Base-by-base conservation (phyloP, 2,113 vertebrate genomes). In the Herpailurus yagouaroundi region DNA sequence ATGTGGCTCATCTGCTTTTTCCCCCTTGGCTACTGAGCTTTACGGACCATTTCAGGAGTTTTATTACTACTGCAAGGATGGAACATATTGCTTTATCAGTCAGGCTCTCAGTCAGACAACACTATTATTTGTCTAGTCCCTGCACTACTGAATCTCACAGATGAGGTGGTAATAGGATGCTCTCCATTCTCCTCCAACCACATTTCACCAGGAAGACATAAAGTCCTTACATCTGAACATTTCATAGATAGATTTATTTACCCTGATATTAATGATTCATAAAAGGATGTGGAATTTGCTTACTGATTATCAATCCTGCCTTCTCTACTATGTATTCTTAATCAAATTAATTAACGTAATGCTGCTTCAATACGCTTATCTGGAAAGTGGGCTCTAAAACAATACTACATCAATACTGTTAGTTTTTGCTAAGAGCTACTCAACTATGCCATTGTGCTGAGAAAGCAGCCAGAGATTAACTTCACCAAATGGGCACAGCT, bases 11-110 rank as follows among this genome's bases (percentile, higher is more conserved):
- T 93, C 63, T 71, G 57, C 96, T 96, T 98, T 89, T 92, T 50
- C 80, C 93, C 97, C 82, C 92, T 98, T 91, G 97, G 97, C 93
- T 97, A 96, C 66, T 38, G 21, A 97, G 87, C 33, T 98, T 97
- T 94, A 96, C 4, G 21, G 90, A 92, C 64, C 87, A n/a, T 97
- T 96, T 97, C 84, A 31, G 36, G 68, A 89, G 18, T 96, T 97
- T 98, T 96, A 97, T 97, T 92, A 79, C 80, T 63, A 71, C 50
- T 11, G 31, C 74, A 95, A 97, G 55, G 36, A 82, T 90, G 57
- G 74, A 95, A 74, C 80, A 95, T 97, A 95, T 60, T 97, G 86
- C 82, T 97, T 89, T 97, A 95, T 94, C 86, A 93, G 96, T 95
- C 94, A 91, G 21, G 38, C 71, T 96, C 76, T 94, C 94, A 83